Percentiles rank a stretch among this genome's conserved stretches.
These are phyloP conservation scores for Copidosoma aretas DNA, from an alignment of 2,888 invertebrate species.

Conservation along the genomic window DNA sequence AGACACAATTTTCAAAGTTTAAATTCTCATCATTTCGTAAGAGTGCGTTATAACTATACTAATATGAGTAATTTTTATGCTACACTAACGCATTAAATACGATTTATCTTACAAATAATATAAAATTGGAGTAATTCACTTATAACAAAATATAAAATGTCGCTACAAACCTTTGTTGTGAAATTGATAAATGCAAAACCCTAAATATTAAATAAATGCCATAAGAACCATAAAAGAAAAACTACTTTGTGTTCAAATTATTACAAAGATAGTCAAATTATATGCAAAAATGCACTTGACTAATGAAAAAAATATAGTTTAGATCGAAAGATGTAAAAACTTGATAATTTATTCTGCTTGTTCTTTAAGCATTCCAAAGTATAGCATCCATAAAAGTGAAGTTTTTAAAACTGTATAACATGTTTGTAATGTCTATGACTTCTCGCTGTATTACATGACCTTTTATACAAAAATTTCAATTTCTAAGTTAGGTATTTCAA, in stretches of 20 bases:
- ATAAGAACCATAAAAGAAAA: conserved; percentile 61
- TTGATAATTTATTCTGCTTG: conserved; percentile 6
- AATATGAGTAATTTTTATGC: conserved; percentile 40
- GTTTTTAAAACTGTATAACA: conserved; percentile 22
- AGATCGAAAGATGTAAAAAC: conserved; percentile 11
- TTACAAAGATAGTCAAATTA: conserved; percentile 44
- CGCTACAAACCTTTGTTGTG: conserved; percentile 38
- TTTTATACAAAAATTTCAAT: conserved; percentile 7
- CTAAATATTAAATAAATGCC: conserved; percentile 61
- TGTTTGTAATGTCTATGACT: conserved; percentile 10
- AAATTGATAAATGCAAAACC: conserved; percentile 52
- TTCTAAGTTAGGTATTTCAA: conserved; percentile 17
- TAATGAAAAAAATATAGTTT: conserved; percentile 7
- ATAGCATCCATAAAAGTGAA: conserved; percentile 15
- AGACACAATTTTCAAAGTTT: conserved; percentile 43
- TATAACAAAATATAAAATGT: conserved; percentile 47
- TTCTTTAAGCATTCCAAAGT: conserved; percentile 20
- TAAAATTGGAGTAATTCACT: conserved; percentile 50
- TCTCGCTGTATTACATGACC: conserved; percentile 20
- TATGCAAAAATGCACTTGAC: conserved; percentile 4
- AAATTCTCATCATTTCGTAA: conserved; percentile 49
- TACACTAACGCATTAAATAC: conserved; percentile 41
- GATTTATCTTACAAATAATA: conserved; percentile 41
- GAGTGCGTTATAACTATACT: conserved; percentile 48
- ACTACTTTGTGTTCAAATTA: conserved; percentile 60